Conservation (phyloP, 1,140 invertebrate species). For the Argopecten irradians region DNA sequence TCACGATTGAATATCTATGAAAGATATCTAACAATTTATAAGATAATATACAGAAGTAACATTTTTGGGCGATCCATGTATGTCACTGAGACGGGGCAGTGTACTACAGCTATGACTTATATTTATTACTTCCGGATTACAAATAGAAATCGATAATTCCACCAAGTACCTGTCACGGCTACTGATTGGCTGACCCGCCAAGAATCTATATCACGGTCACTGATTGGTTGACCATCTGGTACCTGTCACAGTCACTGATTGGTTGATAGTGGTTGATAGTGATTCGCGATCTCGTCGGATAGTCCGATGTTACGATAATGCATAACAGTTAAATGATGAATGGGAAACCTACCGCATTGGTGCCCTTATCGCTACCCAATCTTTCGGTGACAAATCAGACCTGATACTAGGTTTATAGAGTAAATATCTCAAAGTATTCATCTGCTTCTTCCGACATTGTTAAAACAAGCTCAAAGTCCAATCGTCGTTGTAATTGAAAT, state of each 20-base stretch:
- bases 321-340: neutral
- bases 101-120: too few species aligned
- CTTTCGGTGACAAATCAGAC: neutral
- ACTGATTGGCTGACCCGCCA: neutral
- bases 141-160: neutral
- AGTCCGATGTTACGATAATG: neutral
- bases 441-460: neutral
- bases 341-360: neutral
- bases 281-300: neutral
- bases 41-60: too few species aligned
- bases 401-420: neutral
- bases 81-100: too few species aligned
- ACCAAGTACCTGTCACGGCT: neutral
- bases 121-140: neutral
- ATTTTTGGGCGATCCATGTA: too few species aligned
- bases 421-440: neutral
- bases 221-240: too few species aligned
- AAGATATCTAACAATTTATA: too few species aligned
- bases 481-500: neutral
- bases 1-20: too few species aligned
- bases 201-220: too few species aligned
- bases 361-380: neutral
- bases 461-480: neutral
- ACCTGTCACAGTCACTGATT: neutral
- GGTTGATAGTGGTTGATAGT: conserved; percentile 8